A percentile compares a stretch with the other conserved stretches of the same genome.
Evolutionary conservation across 2,113 vertebrate genomes (phyloP).

Genomic region (Hypanus sabinus): DNA sequence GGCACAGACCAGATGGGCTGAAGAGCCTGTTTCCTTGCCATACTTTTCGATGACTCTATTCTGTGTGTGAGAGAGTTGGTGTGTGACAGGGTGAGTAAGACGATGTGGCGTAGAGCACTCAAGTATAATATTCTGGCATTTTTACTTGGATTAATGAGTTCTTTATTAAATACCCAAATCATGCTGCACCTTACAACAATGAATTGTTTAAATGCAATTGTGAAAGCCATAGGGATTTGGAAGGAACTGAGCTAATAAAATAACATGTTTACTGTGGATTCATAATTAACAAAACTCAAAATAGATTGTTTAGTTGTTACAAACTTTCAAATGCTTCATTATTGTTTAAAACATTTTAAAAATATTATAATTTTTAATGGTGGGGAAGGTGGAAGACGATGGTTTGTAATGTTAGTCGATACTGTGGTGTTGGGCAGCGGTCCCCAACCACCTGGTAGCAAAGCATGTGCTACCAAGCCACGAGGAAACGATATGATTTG

Average conservation of each 20-base stretch:
- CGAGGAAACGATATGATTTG: too few relatives aligned
- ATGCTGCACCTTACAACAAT: not conserved
- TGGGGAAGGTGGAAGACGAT: not conserved
- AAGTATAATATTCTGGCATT: not conserved
- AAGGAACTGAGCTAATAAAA: not conserved
- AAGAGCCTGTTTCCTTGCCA: too few relatives aligned
- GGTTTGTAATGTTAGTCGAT: not conserved
- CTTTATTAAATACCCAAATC: not conserved
- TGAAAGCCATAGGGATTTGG: not conserved
- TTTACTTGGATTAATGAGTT: not conserved
- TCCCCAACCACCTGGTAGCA: too few relatives aligned
- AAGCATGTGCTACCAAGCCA: too few relatives aligned
- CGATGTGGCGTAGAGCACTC: too few relatives aligned
- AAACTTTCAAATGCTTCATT: not conserved
- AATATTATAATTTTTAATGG: not conserved
- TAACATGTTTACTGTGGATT: not conserved
- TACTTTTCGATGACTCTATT: too few relatives aligned
- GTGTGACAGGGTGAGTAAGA: too few relatives aligned
- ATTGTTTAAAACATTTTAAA: not conserved
- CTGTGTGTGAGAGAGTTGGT: too few relatives aligned
- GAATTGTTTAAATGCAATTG: not conserved
- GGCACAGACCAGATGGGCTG: too few relatives aligned
- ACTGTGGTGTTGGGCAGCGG: too few relatives aligned
- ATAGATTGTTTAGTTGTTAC: not conserved
- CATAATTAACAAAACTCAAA: not conserved